Percentiles rank a stretch among this genome's conserved stretches.
Evolutionary conservation across 2,797 vertebrate species (phyloP).

Genomic region (Clamator glandarius): DNA sequence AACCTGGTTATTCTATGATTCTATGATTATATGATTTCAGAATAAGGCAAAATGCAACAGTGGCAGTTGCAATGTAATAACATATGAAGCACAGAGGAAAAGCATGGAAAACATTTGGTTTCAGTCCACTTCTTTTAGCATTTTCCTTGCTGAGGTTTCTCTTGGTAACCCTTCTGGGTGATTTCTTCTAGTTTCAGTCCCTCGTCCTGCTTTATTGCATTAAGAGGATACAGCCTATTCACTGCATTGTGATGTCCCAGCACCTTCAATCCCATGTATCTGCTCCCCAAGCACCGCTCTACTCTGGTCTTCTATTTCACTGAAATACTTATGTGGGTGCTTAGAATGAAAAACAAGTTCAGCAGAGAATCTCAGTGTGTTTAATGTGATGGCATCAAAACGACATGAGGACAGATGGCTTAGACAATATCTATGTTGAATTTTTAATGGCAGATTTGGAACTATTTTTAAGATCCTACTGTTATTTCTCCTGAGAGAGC

Average conservation of each 20-base stretch:
- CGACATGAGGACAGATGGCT: not conserved
- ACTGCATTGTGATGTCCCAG: not conserved
- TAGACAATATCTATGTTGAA: conserved; percentile 37
- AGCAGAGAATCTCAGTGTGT: not conserved
- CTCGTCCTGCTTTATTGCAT: not conserved
- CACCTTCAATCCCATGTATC: not conserved
- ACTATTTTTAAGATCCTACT: conserved; percentile 59
- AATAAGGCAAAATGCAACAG: not conserved
- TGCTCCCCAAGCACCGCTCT: accelerated
- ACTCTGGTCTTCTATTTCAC: not conserved
- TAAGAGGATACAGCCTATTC: not conserved
- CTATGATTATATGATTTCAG: no score
- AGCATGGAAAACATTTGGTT: not conserved
- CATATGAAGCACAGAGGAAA: not conserved
- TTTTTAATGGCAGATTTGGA: conserved; percentile 56
- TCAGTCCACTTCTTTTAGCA: not conserved
- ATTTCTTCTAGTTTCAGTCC: not conserved
- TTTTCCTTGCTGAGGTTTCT: not conserved
- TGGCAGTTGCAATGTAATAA: not conserved
- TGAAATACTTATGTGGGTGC: not conserved
- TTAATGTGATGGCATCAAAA: not conserved
- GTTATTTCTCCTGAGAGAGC: conserved; percentile 59
- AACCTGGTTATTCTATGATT: no score
- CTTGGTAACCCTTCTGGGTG: not conserved
- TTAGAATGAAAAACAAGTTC: not conserved